A percentile compares a stretch with the other conserved stretches of the same genome.
Evolutionary conservation across 2,113 vertebrate genomes (phyloP).

Genomic region (Labrus mixtus): DNA sequence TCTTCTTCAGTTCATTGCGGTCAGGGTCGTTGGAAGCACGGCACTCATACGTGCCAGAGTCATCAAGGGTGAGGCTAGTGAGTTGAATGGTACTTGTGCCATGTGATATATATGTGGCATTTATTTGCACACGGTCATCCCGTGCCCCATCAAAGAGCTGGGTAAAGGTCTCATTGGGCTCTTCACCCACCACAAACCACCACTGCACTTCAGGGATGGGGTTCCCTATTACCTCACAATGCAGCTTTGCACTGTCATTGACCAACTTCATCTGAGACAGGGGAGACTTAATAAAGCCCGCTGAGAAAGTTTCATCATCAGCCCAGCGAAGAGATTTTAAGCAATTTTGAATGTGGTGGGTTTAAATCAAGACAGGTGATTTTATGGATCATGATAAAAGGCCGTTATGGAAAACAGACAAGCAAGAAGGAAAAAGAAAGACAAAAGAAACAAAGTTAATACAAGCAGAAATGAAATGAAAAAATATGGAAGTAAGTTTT

Average conservation of each 20-base stretch:
- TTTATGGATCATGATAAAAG: slow-evolving; percentile 62
- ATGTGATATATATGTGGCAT: slow-evolving; percentile 90
- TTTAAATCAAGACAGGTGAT: slow-evolving; percentile 51
- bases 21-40: slow-evolving; percentile 96
- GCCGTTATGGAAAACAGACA: slow-evolving; percentile 57
- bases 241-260: slow-evolving; percentile 86
- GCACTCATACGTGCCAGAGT: slow-evolving; percentile 93
- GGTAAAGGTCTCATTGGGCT: slow-evolving; percentile 83
- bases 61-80: slow-evolving; percentile 82
- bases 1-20: slow-evolving; percentile 92
- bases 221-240: slow-evolving; percentile 91
- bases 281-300: slow-evolving; percentile 91
- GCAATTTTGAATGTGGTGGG: slow-evolving; percentile 29
- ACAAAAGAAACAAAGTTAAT: slow-evolving; percentile 73
- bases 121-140: slow-evolving; percentile 87
- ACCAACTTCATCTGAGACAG: slow-evolving; percentile 88
- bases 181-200: slow-evolving; percentile 90
- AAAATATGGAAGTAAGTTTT: slow-evolving; percentile 51
- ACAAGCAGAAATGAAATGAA: slow-evolving; percentile 67
- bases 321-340: slow-evolving; percentile 27
- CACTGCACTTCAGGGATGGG: slow-evolving; percentile 94
- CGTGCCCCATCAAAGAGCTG: slow-evolving; percentile 93
- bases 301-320: slow-evolving; percentile 71
- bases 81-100: slow-evolving; percentile 89
- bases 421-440: slow-evolving; percentile 65